Evolutionary conservation across 2,113 vertebrate species (phyloP).

Genomic region (Petrocephalus zakoni): DNA sequence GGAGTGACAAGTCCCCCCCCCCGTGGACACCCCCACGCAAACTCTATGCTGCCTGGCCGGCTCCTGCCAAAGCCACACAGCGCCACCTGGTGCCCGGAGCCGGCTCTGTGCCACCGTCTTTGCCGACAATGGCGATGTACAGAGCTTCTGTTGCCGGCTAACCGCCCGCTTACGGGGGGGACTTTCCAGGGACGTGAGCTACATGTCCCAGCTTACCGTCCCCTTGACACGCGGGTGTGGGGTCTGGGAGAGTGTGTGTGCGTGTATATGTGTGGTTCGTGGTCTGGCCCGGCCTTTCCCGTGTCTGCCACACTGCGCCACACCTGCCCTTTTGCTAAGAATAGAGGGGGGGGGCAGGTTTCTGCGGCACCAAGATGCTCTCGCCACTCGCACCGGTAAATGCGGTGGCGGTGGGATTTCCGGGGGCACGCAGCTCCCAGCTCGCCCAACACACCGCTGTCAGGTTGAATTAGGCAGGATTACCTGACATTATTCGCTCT

Average conservation of each 20-base stretch:
- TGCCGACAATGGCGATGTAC: too few species aligned
- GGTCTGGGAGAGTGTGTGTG: neutral
- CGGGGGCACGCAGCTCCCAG: neutral
- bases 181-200: neutral
- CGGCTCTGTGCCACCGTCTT: too few species aligned
- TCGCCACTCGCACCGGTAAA: neutral
- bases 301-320: neutral
- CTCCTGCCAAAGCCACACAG: slow-evolving; percentile 57
- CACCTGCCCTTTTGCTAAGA: neutral
- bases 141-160: neutral
- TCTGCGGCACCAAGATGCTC: neutral
- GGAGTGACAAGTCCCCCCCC: slow-evolving; percentile 22
- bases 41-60: neutral
- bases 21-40: slow-evolving; percentile 1
- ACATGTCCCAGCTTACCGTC: neutral
- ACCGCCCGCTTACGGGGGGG: neutral
- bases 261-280: too few species aligned
- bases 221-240: neutral
- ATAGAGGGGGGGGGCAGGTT: neutral
- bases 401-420: neutral
- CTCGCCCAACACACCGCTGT: neutral
- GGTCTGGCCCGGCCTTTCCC: neutral
- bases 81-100: slow-evolving; percentile 58
- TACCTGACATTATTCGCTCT: neutral
- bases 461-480: neutral